Evolutionary conservation across 1,140 invertebrate species (phyloP), one percentile per base, ranked within the genome.

Genomic region (Harlomillsia oculata): DNA sequence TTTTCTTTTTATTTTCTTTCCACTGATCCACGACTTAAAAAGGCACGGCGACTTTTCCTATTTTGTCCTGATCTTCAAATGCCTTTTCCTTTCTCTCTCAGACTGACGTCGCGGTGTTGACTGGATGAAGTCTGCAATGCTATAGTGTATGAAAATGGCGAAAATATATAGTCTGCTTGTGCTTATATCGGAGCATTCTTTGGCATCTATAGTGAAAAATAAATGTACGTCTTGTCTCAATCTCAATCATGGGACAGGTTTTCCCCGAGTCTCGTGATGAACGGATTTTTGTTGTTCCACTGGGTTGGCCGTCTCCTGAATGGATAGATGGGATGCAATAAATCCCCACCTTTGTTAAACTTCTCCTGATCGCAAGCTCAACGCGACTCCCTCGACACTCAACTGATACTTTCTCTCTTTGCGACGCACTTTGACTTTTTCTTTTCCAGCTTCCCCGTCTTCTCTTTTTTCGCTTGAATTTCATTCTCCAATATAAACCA

Each of bases 281-380:
- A 55, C 44, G 45, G 41, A 48, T 56, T 53, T 61, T 61, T 61
- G 53, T 56, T 61, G 53, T 61, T 56, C 36, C 40, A n/a, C 34
- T 40, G 37, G 26, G 51, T 39, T 37, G 29, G 41, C 21, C 29
- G 41, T 53, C 56, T 52, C 29, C 16, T 39, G 25, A 39, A 56
- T 56, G 51, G 43, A 60, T 54, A 54, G 40, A 60, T 59, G 58
- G 46, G 37, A 51, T 44, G 59, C 53, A 60, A 60, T 60, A 60
- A 60, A 60, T 60, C 53, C n/a, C 58, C 52, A 60, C 58, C 58
- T 60, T 60, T 60, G 51, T 54, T 48, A 23, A 49, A 50, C 39
- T 44, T n/a, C 56, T 28, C 30, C 13, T 36, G 51, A 56, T 43
- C 45, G 30, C 18, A 45, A 26, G 20, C 39, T 18, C 21, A 41